Base-by-base conservation (phyloP, 92 coral and sea anemone genomes). In the Siderastrea siderea region DNA sequence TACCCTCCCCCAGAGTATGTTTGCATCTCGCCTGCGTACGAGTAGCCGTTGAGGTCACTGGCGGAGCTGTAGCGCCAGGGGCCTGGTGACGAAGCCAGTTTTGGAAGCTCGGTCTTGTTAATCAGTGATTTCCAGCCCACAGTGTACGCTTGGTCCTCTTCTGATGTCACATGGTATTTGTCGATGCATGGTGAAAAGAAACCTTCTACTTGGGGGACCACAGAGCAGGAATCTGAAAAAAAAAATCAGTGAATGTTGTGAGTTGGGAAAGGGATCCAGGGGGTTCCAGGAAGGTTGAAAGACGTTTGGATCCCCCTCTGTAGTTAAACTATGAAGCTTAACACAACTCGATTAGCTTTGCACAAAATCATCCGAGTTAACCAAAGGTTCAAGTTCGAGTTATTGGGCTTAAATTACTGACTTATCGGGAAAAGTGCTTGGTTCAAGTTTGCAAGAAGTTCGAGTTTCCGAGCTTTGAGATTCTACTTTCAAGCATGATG, bases 1-100 rank as follows among this genome's bases (percentile, higher is more conserved):
- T 94, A 98, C 6, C 99, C 99, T 14, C 98, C 99, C 38, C 98
- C 98, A 9, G 98, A 96, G 94, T 98, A 98, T 7, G 94, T 94
- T 73, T 82, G 87, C 3, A 94, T 55, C 54, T 86, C 74, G 7
- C 98, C 98, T 45, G 72, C 75, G 76, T 89, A 91, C 7, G 99
- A 92, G 86, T 86, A 93, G 17, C 98, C 96, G 47, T 91, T 74
- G 6, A 98, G 93, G 38, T 88, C 72, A 74, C 69, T 47, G 19
- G 93, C 84, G n/a, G 91, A 58, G 78, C 90, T 90, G 93, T 92
- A 96, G 26, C 89, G 70, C 99, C 99, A 98, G 73, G 86, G 86
- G 43, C 82, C 77, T 68, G 78, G 87, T 67, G 81, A 73, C 17
- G 67, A 75, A 51, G 74, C 4, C 50, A 78, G 75, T 46, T 81